A percentile compares a stretch with the other conserved stretches of the same genome.
phyloP scores from a whole-genome alignment of 2,113 vertebrate species.

The Acanthochromis polyacanthus region DNA sequence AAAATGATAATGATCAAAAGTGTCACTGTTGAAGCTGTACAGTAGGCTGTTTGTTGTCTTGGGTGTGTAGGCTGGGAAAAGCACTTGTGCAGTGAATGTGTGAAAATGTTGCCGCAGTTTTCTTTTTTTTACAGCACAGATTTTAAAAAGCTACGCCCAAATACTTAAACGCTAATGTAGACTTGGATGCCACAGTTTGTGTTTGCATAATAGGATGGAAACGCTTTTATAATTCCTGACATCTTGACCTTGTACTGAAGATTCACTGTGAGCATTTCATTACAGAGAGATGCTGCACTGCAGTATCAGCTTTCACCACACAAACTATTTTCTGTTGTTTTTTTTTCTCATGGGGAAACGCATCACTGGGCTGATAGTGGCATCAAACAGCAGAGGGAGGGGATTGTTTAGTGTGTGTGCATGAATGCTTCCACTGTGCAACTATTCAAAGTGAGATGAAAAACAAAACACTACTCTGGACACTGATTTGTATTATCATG shows the following conservation, averaged over 20 bases:
- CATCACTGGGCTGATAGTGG: neutral
- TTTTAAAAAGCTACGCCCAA: neutral
- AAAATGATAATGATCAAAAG: neutral
- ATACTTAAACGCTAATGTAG: too few relatives aligned
- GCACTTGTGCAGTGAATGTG: neutral
- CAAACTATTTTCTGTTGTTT: neutral
- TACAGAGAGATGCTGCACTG: neutral
- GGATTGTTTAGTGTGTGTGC: neutral
- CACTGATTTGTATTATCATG: neutral
- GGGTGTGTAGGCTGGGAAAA: neutral
- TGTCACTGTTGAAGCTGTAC: slow-evolving; percentile 1
- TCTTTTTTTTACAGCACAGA: too few relatives aligned
- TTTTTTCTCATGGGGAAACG: neutral
- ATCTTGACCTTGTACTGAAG: too few relatives aligned
- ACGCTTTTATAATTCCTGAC: too few relatives aligned
- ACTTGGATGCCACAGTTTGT: too few relatives aligned
- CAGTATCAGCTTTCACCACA: slow-evolving; percentile 15
- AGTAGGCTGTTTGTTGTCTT: neutral
- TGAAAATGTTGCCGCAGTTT: neutral
- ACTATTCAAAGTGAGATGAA: slow-evolving; percentile 3
- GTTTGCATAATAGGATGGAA: too few relatives aligned
- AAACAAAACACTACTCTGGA: neutral
- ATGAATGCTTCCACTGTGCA: neutral
- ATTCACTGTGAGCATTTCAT: too few relatives aligned
- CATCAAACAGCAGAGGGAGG: neutral